Evolutionary conservation across 1,140 invertebrate species (phyloP).

Genomic region (Megathymus violae): DNA sequence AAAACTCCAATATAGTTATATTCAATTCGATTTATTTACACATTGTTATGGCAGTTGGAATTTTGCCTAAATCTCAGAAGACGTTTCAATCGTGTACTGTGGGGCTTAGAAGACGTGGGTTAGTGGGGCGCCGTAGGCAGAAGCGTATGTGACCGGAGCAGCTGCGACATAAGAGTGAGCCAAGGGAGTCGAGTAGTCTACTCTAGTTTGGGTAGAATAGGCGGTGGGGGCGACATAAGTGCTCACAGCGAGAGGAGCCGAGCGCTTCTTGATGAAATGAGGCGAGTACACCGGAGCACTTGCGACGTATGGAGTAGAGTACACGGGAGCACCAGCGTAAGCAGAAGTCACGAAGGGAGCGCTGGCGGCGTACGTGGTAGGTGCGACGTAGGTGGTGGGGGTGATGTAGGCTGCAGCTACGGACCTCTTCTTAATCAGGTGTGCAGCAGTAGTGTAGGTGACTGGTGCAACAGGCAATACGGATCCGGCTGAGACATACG

Average conservation of each 20-base stretch:
- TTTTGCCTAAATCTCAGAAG: too few species aligned
- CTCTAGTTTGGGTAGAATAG: conserved; percentile 50
- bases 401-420: conserved; percentile 42
- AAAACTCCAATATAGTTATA: too few species aligned
- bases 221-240: conserved; percentile 44
- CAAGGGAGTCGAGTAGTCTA: conserved; percentile 43
- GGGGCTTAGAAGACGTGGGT: too few species aligned
- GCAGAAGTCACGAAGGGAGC: conserved; percentile 44
- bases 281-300: conserved; percentile 45
- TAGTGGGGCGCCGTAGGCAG: conserved; percentile 35
- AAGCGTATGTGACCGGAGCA: conserved; percentile 51
- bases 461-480: conserved; percentile 41
- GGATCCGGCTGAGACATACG: conserved; percentile 33
- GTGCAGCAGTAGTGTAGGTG: conserved; percentile 38
- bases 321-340: conserved; percentile 48
- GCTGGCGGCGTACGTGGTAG: conserved; percentile 33
- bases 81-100: too few species aligned
- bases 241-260: conserved; percentile 48
- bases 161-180: conserved; percentile 49
- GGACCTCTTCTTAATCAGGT: conserved; percentile 61
- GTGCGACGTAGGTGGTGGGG: conserved; percentile 41
- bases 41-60: too few species aligned
- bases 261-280: conserved; percentile 66
- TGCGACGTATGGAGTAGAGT: conserved; percentile 38
- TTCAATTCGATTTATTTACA: too few species aligned